Evolutionary conservation across 2,113 vertebrate genomes (phyloP).

Genomic region (Setophaga coronata): DNA sequence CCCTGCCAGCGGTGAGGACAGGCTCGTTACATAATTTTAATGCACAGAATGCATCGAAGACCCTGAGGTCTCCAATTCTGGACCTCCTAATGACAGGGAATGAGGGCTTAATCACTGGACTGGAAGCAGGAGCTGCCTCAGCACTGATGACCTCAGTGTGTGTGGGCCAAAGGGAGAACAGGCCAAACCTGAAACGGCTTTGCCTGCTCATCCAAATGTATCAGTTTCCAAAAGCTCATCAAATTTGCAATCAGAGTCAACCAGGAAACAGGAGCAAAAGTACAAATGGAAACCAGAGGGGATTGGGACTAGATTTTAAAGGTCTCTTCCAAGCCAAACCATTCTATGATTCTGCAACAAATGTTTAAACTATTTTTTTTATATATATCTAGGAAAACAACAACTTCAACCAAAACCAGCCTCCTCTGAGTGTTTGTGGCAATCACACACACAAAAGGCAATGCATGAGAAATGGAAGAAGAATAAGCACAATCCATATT

Average conservation of each 20-base stretch:
- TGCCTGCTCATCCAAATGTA: not conserved
- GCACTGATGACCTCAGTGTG: not conserved
- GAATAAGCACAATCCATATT: not conserved
- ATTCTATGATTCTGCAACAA: not conserved
- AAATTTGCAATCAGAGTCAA: not conserved
- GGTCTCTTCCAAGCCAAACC: not conserved
- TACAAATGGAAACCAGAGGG: not conserved
- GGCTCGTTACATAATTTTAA: slow-evolving; percentile 11
- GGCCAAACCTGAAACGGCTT: not conserved
- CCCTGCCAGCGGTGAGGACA: not conserved
- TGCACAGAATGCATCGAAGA: not conserved
- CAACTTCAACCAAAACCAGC: not conserved
- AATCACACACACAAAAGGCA: not conserved
- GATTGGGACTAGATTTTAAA: not conserved
- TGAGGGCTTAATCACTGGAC: not conserved
- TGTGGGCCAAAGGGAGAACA: not conserved
- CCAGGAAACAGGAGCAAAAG: not conserved
- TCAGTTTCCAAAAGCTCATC: not conserved
- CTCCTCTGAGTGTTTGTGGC: not conserved
- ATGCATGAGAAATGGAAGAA: not conserved
- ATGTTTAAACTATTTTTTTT: not conserved
- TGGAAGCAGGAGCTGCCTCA: not conserved
- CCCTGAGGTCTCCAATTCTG: not conserved
- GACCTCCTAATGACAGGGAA: not conserved
- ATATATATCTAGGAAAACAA: not conserved